Conservation (phyloP, 2,113 vertebrate genomes). For the Tetrax tetrax region DNA sequence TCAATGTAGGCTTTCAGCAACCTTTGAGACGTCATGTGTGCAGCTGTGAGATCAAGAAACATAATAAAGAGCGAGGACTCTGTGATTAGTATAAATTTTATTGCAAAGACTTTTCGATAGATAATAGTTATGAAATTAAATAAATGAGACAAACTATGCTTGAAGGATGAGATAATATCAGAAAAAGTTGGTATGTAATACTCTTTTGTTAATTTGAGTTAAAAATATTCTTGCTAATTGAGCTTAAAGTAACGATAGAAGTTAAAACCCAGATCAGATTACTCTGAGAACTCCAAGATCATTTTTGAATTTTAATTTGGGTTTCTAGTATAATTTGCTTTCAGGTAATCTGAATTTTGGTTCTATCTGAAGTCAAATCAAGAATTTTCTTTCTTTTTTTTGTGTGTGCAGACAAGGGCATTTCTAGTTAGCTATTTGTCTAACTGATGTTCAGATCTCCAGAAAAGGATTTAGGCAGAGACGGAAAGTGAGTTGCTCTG, state of each 20-base stretch:
- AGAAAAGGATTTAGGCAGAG: background rate
- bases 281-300: background rate
- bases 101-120: background rate
- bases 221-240: background rate
- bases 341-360: background rate
- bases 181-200: background rate
- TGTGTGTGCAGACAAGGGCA: background rate
- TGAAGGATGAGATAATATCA: background rate
- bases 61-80: background rate
- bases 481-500: background rate
- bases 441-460: background rate
- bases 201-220: background rate
- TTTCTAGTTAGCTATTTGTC: background rate
- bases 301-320: background rate
- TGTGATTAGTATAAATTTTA: background rate
- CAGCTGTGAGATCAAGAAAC: background rate
- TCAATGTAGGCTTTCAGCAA: background rate
- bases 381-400: background rate
- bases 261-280: background rate
- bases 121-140: background rate
- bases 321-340: background rate
- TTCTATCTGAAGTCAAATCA: background rate
- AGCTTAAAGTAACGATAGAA: background rate
- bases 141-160: background rate
- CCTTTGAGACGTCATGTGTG: background rate